These are phyloP conservation scores for Pangasius mekongensis DNA, from an alignment of 2,797 vertebrate species.

Conservation along the genomic window DNA sequence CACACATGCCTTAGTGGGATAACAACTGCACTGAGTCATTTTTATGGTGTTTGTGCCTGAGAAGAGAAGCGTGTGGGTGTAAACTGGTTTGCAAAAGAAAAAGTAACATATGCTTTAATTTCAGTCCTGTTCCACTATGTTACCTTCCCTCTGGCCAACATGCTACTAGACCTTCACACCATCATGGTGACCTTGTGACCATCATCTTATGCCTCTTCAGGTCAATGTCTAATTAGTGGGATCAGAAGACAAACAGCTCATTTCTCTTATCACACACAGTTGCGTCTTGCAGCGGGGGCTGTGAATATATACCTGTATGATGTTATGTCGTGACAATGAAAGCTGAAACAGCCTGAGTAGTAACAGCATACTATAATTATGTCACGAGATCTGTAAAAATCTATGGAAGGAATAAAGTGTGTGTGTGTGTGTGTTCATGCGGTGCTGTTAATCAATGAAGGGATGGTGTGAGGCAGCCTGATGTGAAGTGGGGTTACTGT, in stretches of 20 bases:
- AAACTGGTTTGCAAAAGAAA: conserved; percentile 5
- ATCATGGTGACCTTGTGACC: background rate
- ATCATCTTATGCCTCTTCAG: background rate
- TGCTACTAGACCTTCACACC: background rate
- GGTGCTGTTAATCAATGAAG: background rate
- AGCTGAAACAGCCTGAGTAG: background rate
- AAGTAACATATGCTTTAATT: background rate
- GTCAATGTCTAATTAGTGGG: background rate
- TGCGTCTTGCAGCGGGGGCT: background rate
- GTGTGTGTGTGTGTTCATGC: background rate
- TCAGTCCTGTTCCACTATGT: background rate
- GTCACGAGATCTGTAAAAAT: background rate
- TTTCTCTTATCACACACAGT: background rate
- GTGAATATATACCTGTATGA: background rate
- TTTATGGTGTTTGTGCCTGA: background rate
- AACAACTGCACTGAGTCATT: background rate
- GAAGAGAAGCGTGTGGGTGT: conserved; percentile 15
- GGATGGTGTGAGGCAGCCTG: too few relatives aligned
- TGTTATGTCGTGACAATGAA: background rate
- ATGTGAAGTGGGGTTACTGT: background rate
- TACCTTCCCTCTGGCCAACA: conserved; percentile 16
- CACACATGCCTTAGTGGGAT: conserved; percentile 10
- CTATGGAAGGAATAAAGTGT: background rate
- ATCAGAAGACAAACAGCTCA: background rate
- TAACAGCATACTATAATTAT: background rate